Conservation (phyloP, 2,113 vertebrate genomes). For the Phyllopteryx taeniolatus region DNA sequence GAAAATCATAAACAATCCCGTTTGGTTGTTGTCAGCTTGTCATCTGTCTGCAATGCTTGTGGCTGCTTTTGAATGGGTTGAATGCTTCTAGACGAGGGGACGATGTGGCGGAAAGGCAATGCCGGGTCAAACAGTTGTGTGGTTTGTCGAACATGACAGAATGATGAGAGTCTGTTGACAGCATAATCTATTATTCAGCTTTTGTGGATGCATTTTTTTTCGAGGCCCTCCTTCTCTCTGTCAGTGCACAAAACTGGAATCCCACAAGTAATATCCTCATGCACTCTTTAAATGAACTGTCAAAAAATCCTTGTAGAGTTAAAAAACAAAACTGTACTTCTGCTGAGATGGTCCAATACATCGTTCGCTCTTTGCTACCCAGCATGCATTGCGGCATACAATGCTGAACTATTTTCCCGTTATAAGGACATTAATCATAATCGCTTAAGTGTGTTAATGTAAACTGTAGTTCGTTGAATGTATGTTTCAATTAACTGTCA, state of each 20-base stretch:
- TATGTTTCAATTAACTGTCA: no score
- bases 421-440: no score
- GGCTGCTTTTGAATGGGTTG: constrained; percentile 15
- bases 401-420: no score
- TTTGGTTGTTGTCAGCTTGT: constrained; percentile 34
- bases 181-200: constrained; percentile 20
- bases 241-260: constrained; percentile 29
- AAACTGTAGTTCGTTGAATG: no score
- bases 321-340: no score
- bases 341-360: no score
- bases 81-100: constrained; percentile 61
- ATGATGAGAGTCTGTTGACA: constrained; percentile 27
- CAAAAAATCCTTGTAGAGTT: no score
- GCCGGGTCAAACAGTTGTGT: constrained; percentile 5
- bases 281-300: no score
- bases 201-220: constrained; percentile 4
- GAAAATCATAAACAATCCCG: constrained; percentile 44
- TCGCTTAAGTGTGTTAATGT: no score
- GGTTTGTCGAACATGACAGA: constrained; percentile 31
- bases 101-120: constrained; percentile 18
- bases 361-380: no score
- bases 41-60: constrained; percentile 24
- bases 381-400: no score
- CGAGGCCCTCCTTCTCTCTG: constrained; percentile 14
- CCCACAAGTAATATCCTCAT: constrained; percentile 21